phyloP scores from a whole-genome alignment of 37 sponge, comb jelly and placozoan species.

The Bolinopsis microptera region DNA sequence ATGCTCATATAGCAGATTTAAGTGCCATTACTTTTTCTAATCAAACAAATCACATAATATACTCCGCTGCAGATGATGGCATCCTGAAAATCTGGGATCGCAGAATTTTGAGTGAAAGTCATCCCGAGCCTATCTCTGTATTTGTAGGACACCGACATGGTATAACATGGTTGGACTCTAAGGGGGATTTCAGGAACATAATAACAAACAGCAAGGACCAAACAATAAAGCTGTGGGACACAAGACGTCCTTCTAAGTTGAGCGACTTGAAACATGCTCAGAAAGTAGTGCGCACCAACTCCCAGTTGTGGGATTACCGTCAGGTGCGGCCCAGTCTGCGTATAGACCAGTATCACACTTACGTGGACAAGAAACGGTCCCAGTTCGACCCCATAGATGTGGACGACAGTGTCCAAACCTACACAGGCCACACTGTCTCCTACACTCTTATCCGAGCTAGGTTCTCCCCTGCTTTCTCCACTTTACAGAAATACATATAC shows the following conservation, averaged over 20 bases:
- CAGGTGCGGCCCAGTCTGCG: background rate
- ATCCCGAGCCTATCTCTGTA: conserved; percentile 75
- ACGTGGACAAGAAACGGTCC: background rate
- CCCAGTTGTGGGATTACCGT: conserved; percentile 64
- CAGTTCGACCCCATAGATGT: conserved; percentile 58
- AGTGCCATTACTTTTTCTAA: conserved; percentile 73
- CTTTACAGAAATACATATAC: conserved; percentile 74
- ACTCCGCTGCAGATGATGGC: conserved; percentile 81
- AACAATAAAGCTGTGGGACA: conserved; percentile 90
- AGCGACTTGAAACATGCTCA: conserved; percentile 70
- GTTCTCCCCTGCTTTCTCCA: conserved; percentile 81
- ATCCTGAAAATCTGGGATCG: conserved; percentile 84
- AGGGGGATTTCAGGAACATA: conserved; percentile 78
- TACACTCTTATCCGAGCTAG: conserved; percentile 78
- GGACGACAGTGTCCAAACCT: conserved; percentile 87
- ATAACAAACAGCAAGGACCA: conserved; percentile 95
- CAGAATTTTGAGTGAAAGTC: conserved; percentile 68
- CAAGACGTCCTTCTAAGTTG: conserved; percentile 70
- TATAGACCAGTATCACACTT: background rate
- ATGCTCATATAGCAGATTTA: conserved; percentile 79
- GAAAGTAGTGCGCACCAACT: conserved; percentile 51
- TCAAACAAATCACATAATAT: conserved; percentile 72
- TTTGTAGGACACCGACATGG: conserved; percentile 89
- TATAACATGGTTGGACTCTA: conserved; percentile 81
- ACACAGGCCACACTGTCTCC: conserved; percentile 83